These are phyloP conservation scores for Orgyia antiqua DNA, from an alignment of 2,888 invertebrate genomes.

Conservation along the genomic window DNA sequence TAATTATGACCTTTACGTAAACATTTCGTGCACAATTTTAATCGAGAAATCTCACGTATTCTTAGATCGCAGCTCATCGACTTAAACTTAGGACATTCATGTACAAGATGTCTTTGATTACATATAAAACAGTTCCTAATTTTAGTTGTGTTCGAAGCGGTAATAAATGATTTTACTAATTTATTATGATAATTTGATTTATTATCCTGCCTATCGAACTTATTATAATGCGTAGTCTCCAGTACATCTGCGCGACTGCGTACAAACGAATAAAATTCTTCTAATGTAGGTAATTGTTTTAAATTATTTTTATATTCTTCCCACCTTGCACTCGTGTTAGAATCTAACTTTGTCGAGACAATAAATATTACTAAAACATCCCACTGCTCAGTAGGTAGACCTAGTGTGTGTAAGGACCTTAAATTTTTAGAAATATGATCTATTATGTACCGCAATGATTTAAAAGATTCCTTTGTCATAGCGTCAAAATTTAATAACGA, in stretches of 20 bases:
- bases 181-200: too few relatives aligned
- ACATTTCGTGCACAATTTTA: slow-evolving; percentile 1
- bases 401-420: slow-evolving; percentile 1
- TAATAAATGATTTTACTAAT: neutral
- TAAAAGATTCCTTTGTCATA: too few relatives aligned
- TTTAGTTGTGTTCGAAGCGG: neutral
- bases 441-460: too few relatives aligned
- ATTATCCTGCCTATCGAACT: too few relatives aligned
- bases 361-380: slow-evolving; percentile 1
- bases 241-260: too few relatives aligned
- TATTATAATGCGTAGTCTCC: too few relatives aligned
- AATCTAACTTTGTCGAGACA: too few relatives aligned
- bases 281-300: too few relatives aligned
- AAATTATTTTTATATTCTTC: too few relatives aligned
- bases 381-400: slow-evolving; percentile 3
- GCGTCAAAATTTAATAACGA: neutral
- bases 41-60: neutral
- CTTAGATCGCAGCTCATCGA: neutral
- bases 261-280: neutral
- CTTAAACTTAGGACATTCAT: slow-evolving; percentile 2
- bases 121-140: neutral
- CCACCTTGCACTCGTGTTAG: neutral
- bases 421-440: slow-evolving; percentile 1
- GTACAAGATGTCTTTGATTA: too few relatives aligned
- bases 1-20: slow-evolving; percentile 1